These are phyloP conservation scores for Rhabdomys dilectus DNA, from an alignment of 2,113 vertebrate genomes.

Conservation along the genomic window DNA sequence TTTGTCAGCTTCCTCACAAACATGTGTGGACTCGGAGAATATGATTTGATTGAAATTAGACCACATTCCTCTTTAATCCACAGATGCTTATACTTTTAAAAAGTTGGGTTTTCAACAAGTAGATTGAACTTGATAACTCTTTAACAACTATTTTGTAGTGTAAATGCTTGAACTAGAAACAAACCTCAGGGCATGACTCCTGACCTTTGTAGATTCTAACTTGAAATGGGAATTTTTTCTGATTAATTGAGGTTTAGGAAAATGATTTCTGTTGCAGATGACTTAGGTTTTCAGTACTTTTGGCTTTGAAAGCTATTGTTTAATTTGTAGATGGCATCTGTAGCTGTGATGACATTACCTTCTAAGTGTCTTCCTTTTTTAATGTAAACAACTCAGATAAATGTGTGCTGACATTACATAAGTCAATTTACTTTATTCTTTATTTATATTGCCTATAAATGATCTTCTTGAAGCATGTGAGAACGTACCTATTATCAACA, in stretches of 20 bases:
- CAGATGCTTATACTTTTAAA: constrained; percentile 43
- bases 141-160: constrained; percentile 1
- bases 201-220: constrained; percentile 32
- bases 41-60: constrained; percentile 59
- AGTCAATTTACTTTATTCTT: constrained; percentile 53
- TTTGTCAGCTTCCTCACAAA: constrained; percentile 75
- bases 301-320: constrained; percentile 42
- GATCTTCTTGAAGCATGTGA: constrained; percentile 33
- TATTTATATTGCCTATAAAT: not conserved
- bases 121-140: not conserved
- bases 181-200: not conserved
- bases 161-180: constrained; percentile 50
- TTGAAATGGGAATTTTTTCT: constrained; percentile 63
- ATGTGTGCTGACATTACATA: not conserved
- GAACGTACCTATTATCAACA: constrained; percentile 44
- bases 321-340: constrained; percentile 6
- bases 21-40: constrained; percentile 45
- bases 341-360: constrained; percentile 14
- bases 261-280: constrained; percentile 42
- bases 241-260: constrained; percentile 35
- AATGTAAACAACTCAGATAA: not conserved
- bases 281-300: constrained; percentile 24
- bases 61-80: constrained; percentile 20
- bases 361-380: not conserved
- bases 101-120: constrained; percentile 36